Evolutionary conservation across 2,113 vertebrate species (phyloP), one percentile per base, ranked within the genome.

Genomic region (Oreotrochilus melanogaster): DNA sequence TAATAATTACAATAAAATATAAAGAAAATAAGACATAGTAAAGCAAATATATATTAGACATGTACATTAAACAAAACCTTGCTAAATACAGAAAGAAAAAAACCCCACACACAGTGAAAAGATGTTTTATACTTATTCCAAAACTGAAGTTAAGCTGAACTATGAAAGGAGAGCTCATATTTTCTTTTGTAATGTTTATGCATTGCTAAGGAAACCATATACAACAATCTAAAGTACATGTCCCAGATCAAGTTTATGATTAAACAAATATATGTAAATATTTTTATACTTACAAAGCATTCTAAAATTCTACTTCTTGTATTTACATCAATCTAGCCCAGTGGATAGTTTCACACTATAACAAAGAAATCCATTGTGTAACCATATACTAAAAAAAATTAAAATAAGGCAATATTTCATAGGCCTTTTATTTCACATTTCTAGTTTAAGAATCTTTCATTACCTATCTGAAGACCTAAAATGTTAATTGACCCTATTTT

Each of bases 181-280:
- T 95, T 95, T 89, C 12, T 67, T 74, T 57, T 87, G 76, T 28
- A 82, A 50, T 90, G 35, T 92, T 96, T 95, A 69, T 54, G n/a
- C 14, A 85, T 92, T 75, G 45, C 89, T 89, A 95, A 57, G 89
- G 95, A 95, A 93, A 95, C 76, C 35, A 69, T 60, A 71, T 45
- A 75, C 22, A 85, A 86, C 50, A 93, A 56, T 48, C 25, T 39
- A 65, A 61, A 84, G 1, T 67, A 58, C 17, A 45, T 65, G 89
- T 78, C 62, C 65, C 89, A 82, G 61, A 81, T 61, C 33, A 88
- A 56, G 18, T 86, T 83, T 65, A 84, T 60, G 43, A 93, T 84
- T 53, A 69, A 35, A 57, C 18, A 81, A 86, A 94, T 74, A 30
- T 7, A 81, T 53, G 28, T 60, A 61, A 90, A 88, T 53, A 73